Evolutionary conservation across 1,140 invertebrate species (phyloP), one percentile per base, ranked within the genome.

Genomic region (Heliothis subflexa): DNA sequence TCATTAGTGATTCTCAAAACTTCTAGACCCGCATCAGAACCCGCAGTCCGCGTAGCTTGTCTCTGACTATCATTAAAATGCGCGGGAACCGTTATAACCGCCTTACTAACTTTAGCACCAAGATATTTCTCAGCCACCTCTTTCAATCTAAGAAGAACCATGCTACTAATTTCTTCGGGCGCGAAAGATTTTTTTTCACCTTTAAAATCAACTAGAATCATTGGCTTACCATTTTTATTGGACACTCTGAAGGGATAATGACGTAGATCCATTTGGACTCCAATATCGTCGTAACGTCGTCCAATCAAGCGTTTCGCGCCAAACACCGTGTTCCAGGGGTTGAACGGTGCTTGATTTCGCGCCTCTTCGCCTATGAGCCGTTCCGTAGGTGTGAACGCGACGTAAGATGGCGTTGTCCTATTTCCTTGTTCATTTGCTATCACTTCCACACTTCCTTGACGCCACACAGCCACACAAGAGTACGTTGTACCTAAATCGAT

Each of bases 381-480:
- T 14, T 97, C 97, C 77, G 97, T 97, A 12, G 95, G 81, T 59
- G 96, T 94, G 85, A 96, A 96, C 0, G 95, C 95, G 71, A 95
- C 89, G 95, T 91, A 91, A 73, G 96, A 95, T 1, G 97, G 97
- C 50, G 97, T 97, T 25, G 97, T 97, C 75, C 97, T 89, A 88
- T 97, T 97, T 3, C 98, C 98, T 91, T 98, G 97, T 85, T 98
- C 98, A 87, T 98, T 98, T 84, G 97, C 97, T 85, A 98, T 98
- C 86, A 98, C 98, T 91, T 98, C 97, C 4, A 98, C 97, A 86
- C 96, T 96, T 25, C 97, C 97, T 84, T 97, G 93, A 80, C 96
- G 95, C 89, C 96, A 97, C 9, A 97, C 96, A 52, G 96, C 96
- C 14, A 97, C 97, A 85, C 96, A 97, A 4, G 96, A 96, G 85